phyloP scores from a whole-genome alignment of 2,113 vertebrate genomes.

The Corythoichthys haematopterus region DNA sequence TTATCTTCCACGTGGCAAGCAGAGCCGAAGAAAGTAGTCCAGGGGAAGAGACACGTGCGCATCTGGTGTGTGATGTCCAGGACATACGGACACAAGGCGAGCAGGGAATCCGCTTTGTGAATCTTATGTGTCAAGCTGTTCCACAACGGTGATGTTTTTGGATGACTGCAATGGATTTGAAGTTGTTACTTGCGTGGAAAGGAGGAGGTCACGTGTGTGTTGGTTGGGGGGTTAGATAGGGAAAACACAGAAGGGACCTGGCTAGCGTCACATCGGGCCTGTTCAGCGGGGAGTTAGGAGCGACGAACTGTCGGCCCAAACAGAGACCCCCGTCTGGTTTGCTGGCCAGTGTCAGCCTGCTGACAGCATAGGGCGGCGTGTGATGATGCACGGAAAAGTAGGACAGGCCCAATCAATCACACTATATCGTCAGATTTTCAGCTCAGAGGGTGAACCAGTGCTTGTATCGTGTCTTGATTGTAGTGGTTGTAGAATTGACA shows the following conservation, averaged over 20 bases:
- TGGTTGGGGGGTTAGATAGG: conserved; percentile 12
- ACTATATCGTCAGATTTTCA: background rate
- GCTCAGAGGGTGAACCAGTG: background rate
- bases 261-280: conserved; percentile 48
- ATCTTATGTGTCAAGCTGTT: conserved; percentile 45
- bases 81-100: conserved; percentile 55
- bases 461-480: background rate
- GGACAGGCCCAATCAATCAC: conserved; percentile 1
- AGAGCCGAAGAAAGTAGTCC: conserved; percentile 53
- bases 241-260: conserved; percentile 56
- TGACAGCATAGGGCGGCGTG: conserved; percentile 56
- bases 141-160: conserved; percentile 17
- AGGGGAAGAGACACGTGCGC: conserved; percentile 43
- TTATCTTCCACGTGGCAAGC: conserved; percentile 56
- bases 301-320: conserved; percentile 52
- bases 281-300: conserved; percentile 64
- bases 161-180: background rate
- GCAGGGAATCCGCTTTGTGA: conserved; percentile 45
- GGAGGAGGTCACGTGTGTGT: conserved; percentile 19
- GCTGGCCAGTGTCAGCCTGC: conserved; percentile 66
- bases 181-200: background rate
- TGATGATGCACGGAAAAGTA: conserved; percentile 24
- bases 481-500: too few species aligned
- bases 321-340: conserved; percentile 58
- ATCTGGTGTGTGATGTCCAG: conserved; percentile 52